These are phyloP conservation scores for Phrynocephalus versicolor DNA, from an alignment of 2,113 vertebrate genomes.

Conservation along the genomic window DNA sequence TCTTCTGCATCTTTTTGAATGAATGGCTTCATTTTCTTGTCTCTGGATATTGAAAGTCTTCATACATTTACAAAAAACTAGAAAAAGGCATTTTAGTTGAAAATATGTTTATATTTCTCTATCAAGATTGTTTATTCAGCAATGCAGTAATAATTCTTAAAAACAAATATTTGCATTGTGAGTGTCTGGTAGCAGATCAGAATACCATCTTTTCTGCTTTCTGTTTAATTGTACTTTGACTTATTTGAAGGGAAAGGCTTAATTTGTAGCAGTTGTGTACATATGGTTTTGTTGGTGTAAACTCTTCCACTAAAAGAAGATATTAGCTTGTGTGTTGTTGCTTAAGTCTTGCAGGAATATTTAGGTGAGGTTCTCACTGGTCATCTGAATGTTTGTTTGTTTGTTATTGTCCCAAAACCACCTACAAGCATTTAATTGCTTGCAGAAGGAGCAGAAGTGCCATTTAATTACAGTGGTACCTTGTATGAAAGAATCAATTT, in stretches of 20 bases:
- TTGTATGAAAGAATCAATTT: too few relatives aligned
- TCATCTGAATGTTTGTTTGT: background rate
- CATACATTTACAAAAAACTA: background rate
- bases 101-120: background rate
- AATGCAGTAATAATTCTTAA: constrained; percentile 9
- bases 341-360: background rate
- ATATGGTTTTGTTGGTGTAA: background rate
- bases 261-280: constrained; percentile 4
- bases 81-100: background rate
- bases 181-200: background rate
- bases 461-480: too few relatives aligned
- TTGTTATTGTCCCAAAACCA: background rate
- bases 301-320: background rate
- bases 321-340: background rate
- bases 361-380: background rate
- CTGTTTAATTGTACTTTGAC: background rate
- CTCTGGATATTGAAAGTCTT: background rate
- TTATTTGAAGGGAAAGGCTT: background rate
- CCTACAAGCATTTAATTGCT: background rate
- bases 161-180: background rate
- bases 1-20: background rate
- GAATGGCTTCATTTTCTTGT: background rate
- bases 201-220: background rate
- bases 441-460: background rate
- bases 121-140: background rate